Base-by-base conservation (phyloP, 2,888 invertebrate genomes). In the Amphipyra berbera region DNA sequence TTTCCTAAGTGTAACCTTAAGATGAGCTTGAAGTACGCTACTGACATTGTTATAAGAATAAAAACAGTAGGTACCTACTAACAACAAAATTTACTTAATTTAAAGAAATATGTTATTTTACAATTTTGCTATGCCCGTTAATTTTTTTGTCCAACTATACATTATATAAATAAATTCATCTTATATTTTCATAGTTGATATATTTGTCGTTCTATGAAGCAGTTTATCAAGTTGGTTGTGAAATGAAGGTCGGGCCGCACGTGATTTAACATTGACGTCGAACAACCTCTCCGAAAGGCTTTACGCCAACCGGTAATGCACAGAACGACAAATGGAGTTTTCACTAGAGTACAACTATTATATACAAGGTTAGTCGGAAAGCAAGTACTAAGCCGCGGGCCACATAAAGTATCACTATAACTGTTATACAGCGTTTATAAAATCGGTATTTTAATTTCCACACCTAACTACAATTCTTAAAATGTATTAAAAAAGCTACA, bases 261-360 rank as follows among this genome's bases (percentile, higher is more conserved):
- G 90, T 90, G 89, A 90, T 85, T 81, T 64, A 73, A 68, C 69
- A 48, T 54, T 84, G 85, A 88, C 89, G 88, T 88, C 84, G 83
- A 82, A 56, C 71, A 85, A 72, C 85, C 86, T 88, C 82, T 83
- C 68, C 50, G 61, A 72, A 66, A 72, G 68, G 67, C 62, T 69
- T 69, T 55, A 73, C 65, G 67, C 52, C 41, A 72, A 59, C 64
- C 50, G 52, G 73, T 61, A 73, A 49, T 45, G 59, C 53, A 30
- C 30, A 49, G 56, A 55, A 37, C 38, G 42, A 33, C 33, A 21
- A 56, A 45, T 53, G 44, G 3, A 37, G 8, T 52, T 35, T 41
- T 41, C n/a, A 53, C 35, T 30, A 4, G 10, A 6, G 6, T 47
- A 14, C n/a, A 12, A 21, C n/a, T 30, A 41, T 40, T 41, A 41